These are phyloP conservation scores for Gorsachius magnificus DNA, from an alignment of 2,797 vertebrate genomes.

Conservation along the genomic window DNA sequence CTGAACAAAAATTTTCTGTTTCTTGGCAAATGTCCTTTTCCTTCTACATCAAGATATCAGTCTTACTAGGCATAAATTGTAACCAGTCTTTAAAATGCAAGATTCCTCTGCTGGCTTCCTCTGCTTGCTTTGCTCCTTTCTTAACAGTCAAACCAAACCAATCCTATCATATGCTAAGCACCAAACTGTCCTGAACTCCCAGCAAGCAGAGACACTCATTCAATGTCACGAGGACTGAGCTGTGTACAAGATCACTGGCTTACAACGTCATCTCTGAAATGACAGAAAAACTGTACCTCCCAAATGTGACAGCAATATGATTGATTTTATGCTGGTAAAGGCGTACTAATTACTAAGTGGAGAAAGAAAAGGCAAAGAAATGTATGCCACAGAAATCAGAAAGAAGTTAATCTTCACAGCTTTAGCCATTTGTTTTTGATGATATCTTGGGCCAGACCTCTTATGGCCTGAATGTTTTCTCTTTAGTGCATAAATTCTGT, in stretches of 20 bases:
- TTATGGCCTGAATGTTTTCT: not conserved
- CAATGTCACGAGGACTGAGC: not conserved
- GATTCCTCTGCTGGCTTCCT: not conserved
- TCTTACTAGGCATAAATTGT: not conserved
- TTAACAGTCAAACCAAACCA: not conserved
- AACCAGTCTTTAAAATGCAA: not conserved
- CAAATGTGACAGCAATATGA: not conserved
- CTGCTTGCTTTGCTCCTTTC: not conserved
- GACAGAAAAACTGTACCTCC: not conserved
- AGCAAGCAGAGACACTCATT: not conserved
- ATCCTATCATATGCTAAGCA: not conserved
- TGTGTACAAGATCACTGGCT: not conserved
- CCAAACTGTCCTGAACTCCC: not conserved
- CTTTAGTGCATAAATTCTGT: not conserved
- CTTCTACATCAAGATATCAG: not conserved
- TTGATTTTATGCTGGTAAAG: not conserved
- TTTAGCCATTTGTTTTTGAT: not conserved
- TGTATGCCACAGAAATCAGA: not conserved
- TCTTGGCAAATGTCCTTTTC: not conserved
- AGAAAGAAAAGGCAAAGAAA: not conserved
- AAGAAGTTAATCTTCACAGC: not conserved
- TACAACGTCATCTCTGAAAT: not conserved
- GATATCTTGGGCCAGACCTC: not conserved
- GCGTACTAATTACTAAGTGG: not conserved
- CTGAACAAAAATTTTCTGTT: not conserved